Evolutionary conservation across 2,113 vertebrate genomes (phyloP).

Genomic region (Excalfactoria chinensis): DNA sequence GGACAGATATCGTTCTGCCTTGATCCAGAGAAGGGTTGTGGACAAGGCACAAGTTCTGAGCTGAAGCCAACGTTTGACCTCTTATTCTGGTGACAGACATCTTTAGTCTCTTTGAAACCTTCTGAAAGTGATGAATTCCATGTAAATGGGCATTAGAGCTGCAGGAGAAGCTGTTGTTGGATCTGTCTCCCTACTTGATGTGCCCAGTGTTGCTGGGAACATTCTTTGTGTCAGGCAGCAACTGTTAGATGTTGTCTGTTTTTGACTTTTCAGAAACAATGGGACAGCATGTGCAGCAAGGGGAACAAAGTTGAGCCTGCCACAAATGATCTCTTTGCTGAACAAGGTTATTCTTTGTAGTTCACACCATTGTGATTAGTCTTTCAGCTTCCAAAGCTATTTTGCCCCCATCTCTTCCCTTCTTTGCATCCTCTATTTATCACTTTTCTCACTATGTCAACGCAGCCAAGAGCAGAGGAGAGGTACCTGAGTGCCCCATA

Average conservation of each 20-base stretch:
- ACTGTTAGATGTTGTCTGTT: not conserved
- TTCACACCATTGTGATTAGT: not conserved
- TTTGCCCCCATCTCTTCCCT: not conserved
- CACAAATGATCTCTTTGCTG: not conserved
- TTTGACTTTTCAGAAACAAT: not conserved
- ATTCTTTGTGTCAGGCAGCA: not conserved
- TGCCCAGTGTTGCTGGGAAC: not conserved
- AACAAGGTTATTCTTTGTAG: not conserved
- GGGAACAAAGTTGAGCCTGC: not conserved
- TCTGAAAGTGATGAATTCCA: not conserved
- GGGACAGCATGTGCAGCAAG: fast-evolving
- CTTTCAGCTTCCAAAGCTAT: not conserved
- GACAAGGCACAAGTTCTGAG: not conserved
- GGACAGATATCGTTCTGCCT: not conserved
- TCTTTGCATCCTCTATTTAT: not conserved
- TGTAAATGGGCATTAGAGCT: not conserved
- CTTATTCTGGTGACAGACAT: not conserved
- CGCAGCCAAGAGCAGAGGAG: not conserved
- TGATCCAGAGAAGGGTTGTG: not conserved
- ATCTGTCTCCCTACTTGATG: not conserved
- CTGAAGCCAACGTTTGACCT: not conserved
- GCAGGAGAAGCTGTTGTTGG: not conserved
- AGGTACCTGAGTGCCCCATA: fast-evolving
- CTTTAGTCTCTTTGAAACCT: not conserved
- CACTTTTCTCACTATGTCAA: not conserved